Evolutionary conservation across 2,888 invertebrate species (phyloP).

Genomic region (Agrotis puta): DNA sequence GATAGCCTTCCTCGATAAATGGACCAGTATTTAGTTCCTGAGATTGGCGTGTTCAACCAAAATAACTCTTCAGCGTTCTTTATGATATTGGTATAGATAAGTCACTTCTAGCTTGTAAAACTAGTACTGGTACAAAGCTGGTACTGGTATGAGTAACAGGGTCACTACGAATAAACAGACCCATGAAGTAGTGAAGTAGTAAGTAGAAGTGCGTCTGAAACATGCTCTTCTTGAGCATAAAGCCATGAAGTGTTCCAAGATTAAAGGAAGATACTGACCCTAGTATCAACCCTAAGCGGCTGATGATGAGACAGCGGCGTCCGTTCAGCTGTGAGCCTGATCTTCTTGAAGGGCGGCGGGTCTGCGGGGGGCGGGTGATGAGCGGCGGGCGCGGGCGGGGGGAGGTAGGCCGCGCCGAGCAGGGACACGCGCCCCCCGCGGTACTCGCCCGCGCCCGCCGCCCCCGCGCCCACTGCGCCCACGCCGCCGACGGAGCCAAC

Average conservation of each 20-base stretch:
- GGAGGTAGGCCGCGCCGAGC: constrained; percentile 91
- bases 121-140: too few relatives aligned
- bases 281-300: constrained; percentile 93
- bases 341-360: constrained; percentile 93
- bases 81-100: too few relatives aligned
- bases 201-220: too few relatives aligned
- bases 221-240: too few relatives aligned
- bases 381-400: constrained; percentile 87
- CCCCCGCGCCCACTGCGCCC: constrained; percentile 86
- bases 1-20: too few relatives aligned
- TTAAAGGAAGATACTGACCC: constrained; percentile 78
- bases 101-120: too few relatives aligned
- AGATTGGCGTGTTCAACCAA: too few relatives aligned
- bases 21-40: too few relatives aligned
- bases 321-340: constrained; percentile 91
- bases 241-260: not conserved
- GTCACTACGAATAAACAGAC: too few relatives aligned
- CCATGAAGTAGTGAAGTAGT: too few relatives aligned
- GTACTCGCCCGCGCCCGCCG: constrained; percentile 89
- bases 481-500: constrained; percentile 84
- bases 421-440: constrained; percentile 91
- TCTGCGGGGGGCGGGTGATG: constrained; percentile 88
- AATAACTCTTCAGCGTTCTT: too few relatives aligned
- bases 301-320: constrained; percentile 85
- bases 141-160: too few relatives aligned